Base-by-base conservation (phyloP, 2,888 invertebrate species). In the Formica aserva region DNA sequence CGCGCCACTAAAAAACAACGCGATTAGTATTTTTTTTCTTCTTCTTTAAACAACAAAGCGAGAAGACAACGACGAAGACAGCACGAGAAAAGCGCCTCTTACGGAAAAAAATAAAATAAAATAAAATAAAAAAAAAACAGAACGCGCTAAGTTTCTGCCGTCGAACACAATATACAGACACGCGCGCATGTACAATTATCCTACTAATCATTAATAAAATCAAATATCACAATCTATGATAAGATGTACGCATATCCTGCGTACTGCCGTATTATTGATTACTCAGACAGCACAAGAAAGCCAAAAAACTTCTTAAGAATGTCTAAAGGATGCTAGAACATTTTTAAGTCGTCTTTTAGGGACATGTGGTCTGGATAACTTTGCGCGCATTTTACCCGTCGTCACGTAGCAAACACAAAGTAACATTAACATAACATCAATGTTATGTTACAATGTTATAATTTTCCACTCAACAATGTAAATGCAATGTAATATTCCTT, bases 141-240 rank as follows among this genome's bases (percentile, higher is more conserved):
- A 63, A 77, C 8, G 66, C n/a, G 29, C 29, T 32, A 57, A 29
- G 22, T 57, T 66, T 45, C 45, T 60, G 32, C 35, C 63, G 63
- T 29, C 77, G 45, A 84, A 77, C 82, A 75, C 82, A 69, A 52
- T n/a, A 52, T 78, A 48, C 69, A 74, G 82, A 71, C 86, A 60
- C 32, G 32, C 5, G 32, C 5, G 32, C 72, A 67, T 83, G 81
- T 86, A 86, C 89, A 90, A 88, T 90, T 87, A 90, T 82, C 84
- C 85, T 87, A 87, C 74, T 85, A 86, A 86, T 87, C 88, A 88
- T 90, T 89, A 88, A 91, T 84, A 91, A 41, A 41, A 85, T 93
- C 92, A 93, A 93, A 93, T 94, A 94, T 94, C 94, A 94, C 94
- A 94, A 94, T 93, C 93, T 92, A 94, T 91, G 91, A 93, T 92